Percentiles rank a stretch among this genome's conserved stretches.
Conservation (phyloP, 2,888 invertebrate species). For the Hirudinaria manillensis region DNA sequence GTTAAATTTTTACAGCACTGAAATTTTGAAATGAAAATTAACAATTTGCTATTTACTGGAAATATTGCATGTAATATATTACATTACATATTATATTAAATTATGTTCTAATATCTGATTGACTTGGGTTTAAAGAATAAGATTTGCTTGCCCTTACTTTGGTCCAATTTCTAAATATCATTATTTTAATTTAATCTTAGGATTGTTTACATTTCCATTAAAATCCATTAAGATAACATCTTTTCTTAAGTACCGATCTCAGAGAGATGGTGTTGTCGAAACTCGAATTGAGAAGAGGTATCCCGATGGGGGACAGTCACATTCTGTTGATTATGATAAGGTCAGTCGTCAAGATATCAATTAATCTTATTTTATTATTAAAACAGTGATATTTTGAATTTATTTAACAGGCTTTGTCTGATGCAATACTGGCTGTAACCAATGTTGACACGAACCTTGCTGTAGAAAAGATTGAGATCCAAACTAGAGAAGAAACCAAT, state of each 20-base stretch:
- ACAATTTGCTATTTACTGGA: too few species aligned
- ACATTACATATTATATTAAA: too few species aligned
- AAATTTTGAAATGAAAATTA: too few species aligned
- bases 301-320: conserved; percentile 25
- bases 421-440: conserved; percentile 35
- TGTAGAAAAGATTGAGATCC: conserved; percentile 36
- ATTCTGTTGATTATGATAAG: conserved; percentile 31
- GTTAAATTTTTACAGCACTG: too few species aligned
- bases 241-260: too few species aligned
- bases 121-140: too few species aligned
- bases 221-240: background rate
- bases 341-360: conserved; percentile 6
- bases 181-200: background rate
- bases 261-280: conserved; percentile 33
- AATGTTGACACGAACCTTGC: conserved; percentile 34
- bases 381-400: background rate
- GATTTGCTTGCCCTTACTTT: background rate
- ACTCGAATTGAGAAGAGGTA: conserved; percentile 31
- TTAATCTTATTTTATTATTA: background rate
- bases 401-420: conserved; percentile 31
- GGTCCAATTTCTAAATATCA: background rate
- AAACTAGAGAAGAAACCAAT: conserved; percentile 24
- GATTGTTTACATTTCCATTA: too few species aligned
- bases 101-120: too few species aligned
- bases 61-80: too few species aligned